Evolutionary conservation across 1,140 invertebrate species (phyloP), one percentile per base, ranked within the genome.

Genomic region (Megalopta genalis): DNA sequence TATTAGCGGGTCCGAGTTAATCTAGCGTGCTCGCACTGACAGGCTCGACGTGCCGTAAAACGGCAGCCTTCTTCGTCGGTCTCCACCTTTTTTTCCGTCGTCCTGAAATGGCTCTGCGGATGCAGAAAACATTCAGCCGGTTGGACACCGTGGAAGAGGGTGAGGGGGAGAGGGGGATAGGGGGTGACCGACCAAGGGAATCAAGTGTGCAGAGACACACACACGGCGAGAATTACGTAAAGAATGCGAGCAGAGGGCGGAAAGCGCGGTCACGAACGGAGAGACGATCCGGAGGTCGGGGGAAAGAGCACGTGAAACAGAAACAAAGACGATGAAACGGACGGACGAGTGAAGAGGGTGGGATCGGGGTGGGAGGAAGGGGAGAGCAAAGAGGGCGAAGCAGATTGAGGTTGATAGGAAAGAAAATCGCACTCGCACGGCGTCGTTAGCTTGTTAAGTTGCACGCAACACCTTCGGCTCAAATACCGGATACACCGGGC

Each of bases 391-490:
- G 59, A 54, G 87, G 84, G 82, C 91, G 91, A 90, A 91, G 92
- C 88, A 93, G 92, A 93, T 93, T 88, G 90, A 90, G 89, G 88
- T 90, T 90, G 92, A 92, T 92, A 93, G 90, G 89, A 92, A 92
- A 92, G 92, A 93, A 93, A 93, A 93, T 93, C 92, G 92, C 91
- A 87, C 92, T 91, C 91, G 90, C 90, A 91, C 80, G 80, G 83
- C 91, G 89, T 93, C 92, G 92, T 93, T 93, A 92, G 91, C 92
- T 93, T 91, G 92, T 93, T 93, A 93, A 93, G 90, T 92, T 88
- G 91, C 92, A 93, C 92, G 92, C 92, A 93, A 92, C 92, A 93
- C 92, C 91, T 93, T 88, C 86, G 90, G 89, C 91, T 91, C 89
- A 85, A 91, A 90, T 91, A 92, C 92, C 92, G 91, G 91, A 92